Percentiles rank a stretch among this genome's conserved stretches.
These are phyloP conservation scores for Rhinoraja longicauda DNA, from an alignment of 2,797 vertebrate species.

Conservation along the genomic window DNA sequence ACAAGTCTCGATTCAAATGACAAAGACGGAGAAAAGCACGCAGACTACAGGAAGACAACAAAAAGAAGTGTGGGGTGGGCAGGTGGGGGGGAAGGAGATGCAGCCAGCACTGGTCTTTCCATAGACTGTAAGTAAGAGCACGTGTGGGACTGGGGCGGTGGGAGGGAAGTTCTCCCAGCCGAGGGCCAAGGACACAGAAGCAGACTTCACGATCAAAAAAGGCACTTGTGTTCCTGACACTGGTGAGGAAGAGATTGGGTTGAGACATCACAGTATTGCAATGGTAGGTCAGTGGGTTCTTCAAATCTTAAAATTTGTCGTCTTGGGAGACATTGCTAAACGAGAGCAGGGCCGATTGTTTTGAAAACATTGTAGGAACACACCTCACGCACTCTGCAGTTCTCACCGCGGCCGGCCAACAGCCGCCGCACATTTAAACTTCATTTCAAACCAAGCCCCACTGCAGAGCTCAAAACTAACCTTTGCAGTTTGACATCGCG, in stretches of 20 bases:
- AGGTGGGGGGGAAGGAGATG: neutral
- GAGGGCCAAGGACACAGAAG: neutral
- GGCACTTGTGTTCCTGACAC: conserved; percentile 30
- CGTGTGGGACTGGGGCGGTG: neutral
- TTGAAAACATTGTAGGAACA: neutral
- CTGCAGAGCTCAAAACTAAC: neutral
- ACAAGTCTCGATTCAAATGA: neutral
- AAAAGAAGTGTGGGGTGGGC: no score
- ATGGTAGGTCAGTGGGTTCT: neutral
- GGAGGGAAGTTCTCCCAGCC: neutral
- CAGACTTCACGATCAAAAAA: conserved; percentile 23
- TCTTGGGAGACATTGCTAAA: neutral
- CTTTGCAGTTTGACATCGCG: neutral
- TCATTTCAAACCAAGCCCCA: neutral
- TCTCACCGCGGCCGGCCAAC: neutral
- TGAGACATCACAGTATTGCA: conserved; percentile 24
- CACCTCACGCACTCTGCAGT: neutral
- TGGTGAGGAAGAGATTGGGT: conserved; percentile 18
- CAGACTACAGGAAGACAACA: neutral
- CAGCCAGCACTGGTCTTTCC: neutral
- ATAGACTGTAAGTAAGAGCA: neutral
- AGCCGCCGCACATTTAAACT: neutral
- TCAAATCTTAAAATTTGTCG: neutral
- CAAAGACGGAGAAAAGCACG: neutral
- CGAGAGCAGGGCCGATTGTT: neutral